Evolutionary conservation across 2,888 invertebrate species (phyloP), one percentile per base, ranked within the genome.

Genomic region (Polydrusus pterygomalis): DNA sequence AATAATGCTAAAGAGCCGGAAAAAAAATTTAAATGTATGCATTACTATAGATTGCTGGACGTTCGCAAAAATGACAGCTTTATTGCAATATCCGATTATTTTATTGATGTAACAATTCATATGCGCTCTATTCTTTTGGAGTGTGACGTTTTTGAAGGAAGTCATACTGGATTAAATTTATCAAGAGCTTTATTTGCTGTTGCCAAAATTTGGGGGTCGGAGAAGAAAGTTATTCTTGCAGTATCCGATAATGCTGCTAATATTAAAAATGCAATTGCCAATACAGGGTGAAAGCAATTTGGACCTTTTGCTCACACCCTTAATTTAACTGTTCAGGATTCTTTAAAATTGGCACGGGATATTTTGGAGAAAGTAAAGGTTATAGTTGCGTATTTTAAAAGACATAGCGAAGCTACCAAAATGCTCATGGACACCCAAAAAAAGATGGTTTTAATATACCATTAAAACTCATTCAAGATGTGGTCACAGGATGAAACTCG

Each of bases 391-490:
- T 10, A 43, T 43, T 43, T 43, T n/a, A 43, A 43, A 43, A 43
- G 43, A 43, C 3, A 10, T 45, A 11, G 25, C n/a, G 30, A n/a
- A 34, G 62, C 74, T 13, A 77, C 47, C 7, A 18, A 20, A 17
- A 78, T 74, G 70, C 62, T 77, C 2, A 54, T 64, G 25, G 47
- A 62, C 15, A 62, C 34, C 15, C 77, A 78, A 43, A 51, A 72
- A 47, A 60, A 20, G 20, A 17, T 20, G 65, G 64, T 40, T 47
- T 49, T n/a, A 17, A 64, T 38, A 47, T 49, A 1, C 65, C 77
- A 51, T 62, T 62, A 56, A 79, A 75, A 72, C n/a, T 77, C 11
- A n/a, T 77, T 8, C 70, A 71, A 60, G 77, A 77, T 58, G 30
- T 30, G 5, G 7, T 30, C 30, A 30, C 5, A 30, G 5, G 30